Base-by-base conservation (phyloP, 2,797 vertebrate genomes). In the Bryconaethiops microstoma region DNA sequence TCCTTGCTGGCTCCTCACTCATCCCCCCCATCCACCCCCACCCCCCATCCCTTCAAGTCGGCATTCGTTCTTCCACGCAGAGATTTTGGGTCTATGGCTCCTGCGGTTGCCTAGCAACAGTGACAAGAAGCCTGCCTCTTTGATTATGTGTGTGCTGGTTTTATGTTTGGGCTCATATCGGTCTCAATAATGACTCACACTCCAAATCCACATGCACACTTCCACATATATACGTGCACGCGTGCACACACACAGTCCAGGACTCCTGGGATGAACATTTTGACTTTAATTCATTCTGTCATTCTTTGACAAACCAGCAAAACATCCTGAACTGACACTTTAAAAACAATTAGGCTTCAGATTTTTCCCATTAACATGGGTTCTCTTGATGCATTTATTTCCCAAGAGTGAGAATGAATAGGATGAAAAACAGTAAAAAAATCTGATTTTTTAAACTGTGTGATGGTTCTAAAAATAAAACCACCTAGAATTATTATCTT, bases 41-140 rank as follows among this genome's bases (percentile, higher is more conserved):
- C 65, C 4, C 57, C 71, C 55, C 57, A 21, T n/a, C 62, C 25
- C 39, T 19, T 17, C 40, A 91, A 93, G 92, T 93, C 90, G 89
- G 89, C 92, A 92, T 92, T 92, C 90, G 86, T 90, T 90, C 82
- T 79, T 89, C 92, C 89, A 87, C 88, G 88, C 71, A 48, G 89
- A 92, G 92, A 94, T 94, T 77, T 92, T 92, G 87, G 91, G 85
- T 92, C 91, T 87, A 90, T 92, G 88, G 90, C 90, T 93, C 92
- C 84, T 70, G 69, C 14, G 89, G 94, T 94, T 94, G 92, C 94
- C 90, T 91, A 87, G 94, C 92, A 94, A 95, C 94, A 94, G 91
- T 84, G 91, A 93, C 88, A 91, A 90, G 91, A 93, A 92, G 91
- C 91, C 91, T 92, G 92, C 90, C 91, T 93, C 90, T 90, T 90